These are phyloP conservation scores for Varanus salvator DNA, from an alignment of 2,113 vertebrate genomes.

Conservation along the genomic window DNA sequence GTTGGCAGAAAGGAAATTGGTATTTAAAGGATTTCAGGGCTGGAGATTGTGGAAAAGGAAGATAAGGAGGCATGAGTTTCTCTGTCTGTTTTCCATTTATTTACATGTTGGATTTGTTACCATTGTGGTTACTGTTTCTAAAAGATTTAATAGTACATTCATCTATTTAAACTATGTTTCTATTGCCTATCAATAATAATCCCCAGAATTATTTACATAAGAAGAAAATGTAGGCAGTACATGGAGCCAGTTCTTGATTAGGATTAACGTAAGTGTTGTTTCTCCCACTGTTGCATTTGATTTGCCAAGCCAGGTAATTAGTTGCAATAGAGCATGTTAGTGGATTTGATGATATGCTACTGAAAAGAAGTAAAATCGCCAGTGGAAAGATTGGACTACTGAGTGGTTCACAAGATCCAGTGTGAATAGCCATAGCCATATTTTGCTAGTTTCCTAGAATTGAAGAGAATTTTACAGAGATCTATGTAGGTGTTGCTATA, in stretches of 20 bases:
- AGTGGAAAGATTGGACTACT: neutral
- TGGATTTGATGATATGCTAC: neutral
- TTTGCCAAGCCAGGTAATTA: neutral
- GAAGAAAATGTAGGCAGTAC: neutral
- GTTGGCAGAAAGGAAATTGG: neutral
- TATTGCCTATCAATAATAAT: neutral
- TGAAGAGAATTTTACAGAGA: neutral
- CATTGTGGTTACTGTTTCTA: neutral
- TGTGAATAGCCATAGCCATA: neutral
- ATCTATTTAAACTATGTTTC: neutral
- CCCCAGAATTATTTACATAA: neutral
- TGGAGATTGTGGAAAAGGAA: neutral
- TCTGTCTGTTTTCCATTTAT: neutral
- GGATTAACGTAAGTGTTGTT: neutral
- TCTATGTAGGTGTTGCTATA: neutral
- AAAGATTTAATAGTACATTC: neutral
- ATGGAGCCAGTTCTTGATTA: too few species aligned
- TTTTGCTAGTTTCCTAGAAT: neutral
- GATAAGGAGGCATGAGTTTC: neutral
- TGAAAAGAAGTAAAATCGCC: neutral
- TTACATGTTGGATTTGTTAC: neutral
- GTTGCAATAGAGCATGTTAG: neutral
- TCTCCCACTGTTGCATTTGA: neutral
- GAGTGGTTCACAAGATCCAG: neutral
- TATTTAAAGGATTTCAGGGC: neutral